These are phyloP conservation scores for Linnaemya vulpina DNA, from an alignment of 2,888 invertebrate species.

Conservation along the genomic window DNA sequence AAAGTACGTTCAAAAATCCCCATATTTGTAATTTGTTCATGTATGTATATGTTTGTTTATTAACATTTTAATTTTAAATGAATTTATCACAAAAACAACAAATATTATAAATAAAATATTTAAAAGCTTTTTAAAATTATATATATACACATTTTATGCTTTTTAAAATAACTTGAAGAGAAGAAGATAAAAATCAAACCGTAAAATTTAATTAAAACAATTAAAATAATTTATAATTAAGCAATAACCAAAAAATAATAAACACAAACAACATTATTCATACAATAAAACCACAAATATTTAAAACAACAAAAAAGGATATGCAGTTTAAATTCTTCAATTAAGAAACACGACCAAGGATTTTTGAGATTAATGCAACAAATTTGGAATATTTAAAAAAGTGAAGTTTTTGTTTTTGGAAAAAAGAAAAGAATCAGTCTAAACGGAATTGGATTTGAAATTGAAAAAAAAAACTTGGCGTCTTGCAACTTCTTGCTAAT, in stretches of 20 bases:
- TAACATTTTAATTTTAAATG: constrained; percentile 30
- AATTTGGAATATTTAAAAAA: too few relatives aligned
- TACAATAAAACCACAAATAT: constrained; percentile 58
- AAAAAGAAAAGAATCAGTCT: too few relatives aligned
- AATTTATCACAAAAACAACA: constrained; percentile 37
- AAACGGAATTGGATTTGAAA: too few relatives aligned
- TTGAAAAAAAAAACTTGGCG: too few relatives aligned
- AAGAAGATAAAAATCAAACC: not conserved
- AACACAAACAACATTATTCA: constrained; percentile 45
- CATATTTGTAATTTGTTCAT: constrained; percentile 28
- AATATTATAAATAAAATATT: constrained; percentile 38
- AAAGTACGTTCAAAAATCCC: not conserved
- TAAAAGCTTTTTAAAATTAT: constrained; percentile 51
- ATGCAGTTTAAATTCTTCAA: too few relatives aligned
- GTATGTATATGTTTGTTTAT: constrained; percentile 40
- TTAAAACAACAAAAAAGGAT: constrained; percentile 33
- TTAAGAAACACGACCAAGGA: too few relatives aligned
- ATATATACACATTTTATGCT: constrained; percentile 50
- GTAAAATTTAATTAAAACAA: constrained; percentile 38
- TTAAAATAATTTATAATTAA: constrained; percentile 56
- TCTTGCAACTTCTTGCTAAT: too few relatives aligned
- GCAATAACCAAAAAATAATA: constrained; percentile 69
- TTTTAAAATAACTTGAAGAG: constrained; percentile 34
- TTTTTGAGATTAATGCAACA: too few relatives aligned
- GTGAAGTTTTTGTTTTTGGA: too few relatives aligned